Evolutionary conservation across 2,888 invertebrate genomes (phyloP).

Genomic region (Parochlus steinenii): DNA sequence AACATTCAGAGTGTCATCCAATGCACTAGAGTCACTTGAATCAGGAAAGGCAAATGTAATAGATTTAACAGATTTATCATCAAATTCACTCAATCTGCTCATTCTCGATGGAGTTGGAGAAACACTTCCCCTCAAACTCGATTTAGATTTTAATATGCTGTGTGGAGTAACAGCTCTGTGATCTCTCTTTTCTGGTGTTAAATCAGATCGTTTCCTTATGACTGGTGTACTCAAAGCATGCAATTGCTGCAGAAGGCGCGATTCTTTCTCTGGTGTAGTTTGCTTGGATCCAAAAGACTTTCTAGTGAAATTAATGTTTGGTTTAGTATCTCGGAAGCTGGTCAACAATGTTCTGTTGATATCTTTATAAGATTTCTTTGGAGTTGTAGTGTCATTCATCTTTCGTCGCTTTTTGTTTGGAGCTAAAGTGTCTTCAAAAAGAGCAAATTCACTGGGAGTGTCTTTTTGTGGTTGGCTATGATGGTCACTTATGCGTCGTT

Average conservation of each 20-base stretch:
- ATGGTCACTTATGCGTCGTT: background rate
- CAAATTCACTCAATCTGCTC: conserved; percentile 9
- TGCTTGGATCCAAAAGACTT: background rate
- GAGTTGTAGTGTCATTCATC: background rate
- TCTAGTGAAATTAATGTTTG: background rate
- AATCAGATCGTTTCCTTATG: conserved; percentile 4
- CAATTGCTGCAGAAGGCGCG: too few relatives aligned
- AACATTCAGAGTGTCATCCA: conserved; percentile 3
- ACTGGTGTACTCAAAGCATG: conserved; percentile 5
- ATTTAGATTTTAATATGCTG: conserved; percentile 6
- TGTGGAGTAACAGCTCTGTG: conserved; percentile 5
- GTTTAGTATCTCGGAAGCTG: conserved; percentile 2
- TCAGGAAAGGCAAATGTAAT: conserved; percentile 10
- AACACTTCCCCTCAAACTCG: conserved; percentile 3
- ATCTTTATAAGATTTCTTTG: conserved; percentile 6
- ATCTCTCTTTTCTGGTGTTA: background rate
- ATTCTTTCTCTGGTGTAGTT: background rate
- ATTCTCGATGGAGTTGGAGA: conserved; percentile 8
- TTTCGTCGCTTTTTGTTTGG: background rate
- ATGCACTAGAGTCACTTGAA: background rate
- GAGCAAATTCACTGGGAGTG: background rate
- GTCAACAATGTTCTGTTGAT: background rate
- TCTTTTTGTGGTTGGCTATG: too few relatives aligned
- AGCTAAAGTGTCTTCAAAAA: conserved; percentile 1
- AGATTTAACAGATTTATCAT: conserved; percentile 10